Conservation (phyloP, 2,888 invertebrate species). For the Pyralis farinalis region DNA sequence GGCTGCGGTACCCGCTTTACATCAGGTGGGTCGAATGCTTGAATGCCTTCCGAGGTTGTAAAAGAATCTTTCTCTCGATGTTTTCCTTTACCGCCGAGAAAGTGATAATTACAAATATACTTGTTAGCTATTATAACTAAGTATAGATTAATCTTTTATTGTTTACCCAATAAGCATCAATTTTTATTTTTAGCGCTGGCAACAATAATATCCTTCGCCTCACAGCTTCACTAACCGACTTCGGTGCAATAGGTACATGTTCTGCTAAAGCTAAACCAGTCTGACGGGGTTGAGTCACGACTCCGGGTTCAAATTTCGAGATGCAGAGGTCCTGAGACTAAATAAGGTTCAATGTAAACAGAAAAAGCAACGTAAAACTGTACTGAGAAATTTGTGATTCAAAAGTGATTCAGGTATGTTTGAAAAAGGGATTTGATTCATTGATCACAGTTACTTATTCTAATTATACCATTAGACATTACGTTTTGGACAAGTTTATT, state of each 20-base stretch:
- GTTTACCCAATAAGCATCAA: no score
- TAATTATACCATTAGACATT: no score
- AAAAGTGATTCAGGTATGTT: slow-evolving; percentile 6
- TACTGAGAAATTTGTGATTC: background rate
- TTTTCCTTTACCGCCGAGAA: no score
- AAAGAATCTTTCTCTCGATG: no score
- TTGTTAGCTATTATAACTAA: no score
- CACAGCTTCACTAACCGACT: slow-evolving; percentile 20
- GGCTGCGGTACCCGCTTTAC: no score
- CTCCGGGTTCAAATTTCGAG: slow-evolving; percentile 55
- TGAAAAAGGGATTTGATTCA: background rate
- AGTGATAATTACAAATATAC: no score
- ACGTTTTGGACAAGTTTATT: no score
- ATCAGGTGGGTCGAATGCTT: no score
- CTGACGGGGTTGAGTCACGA: slow-evolving; percentile 57
- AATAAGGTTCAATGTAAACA: slow-evolving; percentile 17
- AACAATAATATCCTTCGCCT: slow-evolving; percentile 26
- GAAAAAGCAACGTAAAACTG: slow-evolving; percentile 3
- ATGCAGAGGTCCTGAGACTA: slow-evolving; percentile 37
- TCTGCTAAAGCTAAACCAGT: slow-evolving; percentile 52
- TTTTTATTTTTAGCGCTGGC: slow-evolving; percentile 9
- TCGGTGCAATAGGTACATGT: slow-evolving; percentile 24
- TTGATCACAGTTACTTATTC: no score
- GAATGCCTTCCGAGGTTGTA: no score
- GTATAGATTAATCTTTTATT: no score